Evolutionary conservation across 2,888 invertebrate genomes (phyloP), one percentile per base, ranked within the genome.

Genomic region (Blastobasis adustella): DNA sequence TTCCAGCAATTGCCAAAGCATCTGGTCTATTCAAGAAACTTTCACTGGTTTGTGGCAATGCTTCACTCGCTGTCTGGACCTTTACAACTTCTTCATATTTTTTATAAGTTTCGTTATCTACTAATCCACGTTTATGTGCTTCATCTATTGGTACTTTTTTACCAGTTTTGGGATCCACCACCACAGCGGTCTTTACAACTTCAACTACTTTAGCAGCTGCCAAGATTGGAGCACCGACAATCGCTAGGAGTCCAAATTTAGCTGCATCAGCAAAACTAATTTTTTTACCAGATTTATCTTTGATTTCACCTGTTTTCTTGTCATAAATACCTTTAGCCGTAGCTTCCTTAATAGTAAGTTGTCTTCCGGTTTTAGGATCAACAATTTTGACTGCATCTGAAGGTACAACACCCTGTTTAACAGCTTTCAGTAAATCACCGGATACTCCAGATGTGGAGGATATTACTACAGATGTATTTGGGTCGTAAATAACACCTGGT

Each of bases 341-440:
- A 0, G 98, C 98, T 73, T 97, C 95, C 39, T 90, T 89, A 5
- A 95, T 79, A n/a, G 91, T 88, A 45, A 96, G 87, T 58, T 92
- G 90, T 70, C 92, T 89, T 9, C 94, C 93, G 0, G 93, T 91
- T 52, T 82, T 79, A 1, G 95, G 94, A 74, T 96, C 93, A 55
- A 90, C 87, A 2, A 96, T 90, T 67, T 90, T 90, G 0, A 96
- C 90, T 1, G 90, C 81, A 57, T 92, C 91, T 1, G 92, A 79
- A 54, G 94, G 91, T 55, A 97, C 82, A 51, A 92, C 87, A 46
- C 95, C 95, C 64, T 93, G 91, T 55, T 92, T 90, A 0, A 97
- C 90, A 7, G 97, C 96, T 58, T 91, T 86, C 49, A 94, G 73
- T 46, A 96, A 80, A 69, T 93, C 92, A 52, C 90, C 90, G 0